Evolutionary conservation across 2,888 invertebrate genomes (phyloP), one percentile per base, ranked within the genome.

Genomic region (Himalopsyche tibetana): DNA sequence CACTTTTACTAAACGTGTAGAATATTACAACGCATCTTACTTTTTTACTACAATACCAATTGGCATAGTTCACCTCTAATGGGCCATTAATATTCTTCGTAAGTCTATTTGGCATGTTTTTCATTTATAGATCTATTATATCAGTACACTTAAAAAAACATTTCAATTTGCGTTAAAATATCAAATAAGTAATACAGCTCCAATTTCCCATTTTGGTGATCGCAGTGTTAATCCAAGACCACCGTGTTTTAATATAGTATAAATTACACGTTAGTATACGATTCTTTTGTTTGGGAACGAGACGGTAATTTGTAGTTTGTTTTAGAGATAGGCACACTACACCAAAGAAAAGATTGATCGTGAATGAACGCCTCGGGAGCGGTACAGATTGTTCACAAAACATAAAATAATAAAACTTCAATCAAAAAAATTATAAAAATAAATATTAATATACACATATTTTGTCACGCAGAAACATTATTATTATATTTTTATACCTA

Each of bases 251-350:
- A 86, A 84, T 82, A 80, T 79, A 82, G 51, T 84, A 82, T 82
- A 86, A 86, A 86, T 86, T 86, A 86, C 80, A 86, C 56, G 86
- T 84, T 79, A 45, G 84, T 80, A 74, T 74, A 51, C 86, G 79
- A 86, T 84, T 86, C 86, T 86, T 86, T 86, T 86, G 86, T 86
- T 86, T 84, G 82, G 56, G 56, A 86, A 86, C 84, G 82, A 83
- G 82, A 40, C 82, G 84, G 82, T 86, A 86, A 86, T 86, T 86
- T 86, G 86, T 86, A 86, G 86, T 86, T 86, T 86, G 84, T 84
- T 86, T 86, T 86, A 84, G 84, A 86, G 84, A 86, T 84, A 80
- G 84, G 55, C 82, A 63, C 28, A 63, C 63, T 63, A 63, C 3
- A 63, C 74, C 38, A 74, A 28, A 36, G 74, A 38, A 38, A 63